Percentiles rank a stretch among this genome's conserved stretches.
Conservation (phyloP, 2,888 invertebrate species). For the Leucozona laternaria region DNA sequence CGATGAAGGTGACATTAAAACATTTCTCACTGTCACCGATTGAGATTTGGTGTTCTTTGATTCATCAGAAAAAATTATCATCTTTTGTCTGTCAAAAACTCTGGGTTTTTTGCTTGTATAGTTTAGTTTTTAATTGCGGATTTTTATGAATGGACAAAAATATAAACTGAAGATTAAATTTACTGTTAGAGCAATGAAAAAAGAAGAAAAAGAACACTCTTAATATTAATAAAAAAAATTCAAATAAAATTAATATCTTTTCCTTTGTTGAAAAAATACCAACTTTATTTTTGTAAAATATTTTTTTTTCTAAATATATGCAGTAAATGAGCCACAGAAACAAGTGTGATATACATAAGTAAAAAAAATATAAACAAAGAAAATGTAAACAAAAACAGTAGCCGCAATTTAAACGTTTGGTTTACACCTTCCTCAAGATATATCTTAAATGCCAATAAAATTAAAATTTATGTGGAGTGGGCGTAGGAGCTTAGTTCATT, state of each 20-base stretch:
- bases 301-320: not conserved
- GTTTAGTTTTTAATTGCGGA: too few relatives aligned
- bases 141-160: too few relatives aligned
- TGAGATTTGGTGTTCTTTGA: too few relatives aligned
- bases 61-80: too few relatives aligned
- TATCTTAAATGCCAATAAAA: slow-evolving; percentile 33
- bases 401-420: not conserved
- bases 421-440: slow-evolving; percentile 31
- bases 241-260: not conserved
- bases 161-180: too few relatives aligned
- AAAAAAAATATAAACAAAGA: slow-evolving; percentile 10
- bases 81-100: too few relatives aligned
- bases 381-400: slow-evolving; percentile 31
- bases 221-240: too few relatives aligned
- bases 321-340: not conserved
- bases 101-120: too few relatives aligned
- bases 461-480: slow-evolving; percentile 10
- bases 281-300: not conserved
- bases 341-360: not conserved
- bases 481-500: slow-evolving; percentile 22
- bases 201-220: too few relatives aligned
- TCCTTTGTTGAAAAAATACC: not conserved
- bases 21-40: too few relatives aligned
- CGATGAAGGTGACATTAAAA: too few relatives aligned
- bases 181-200: too few relatives aligned